Conservation (phyloP, 2,797 vertebrate species). For the Dendrocincla fuliginosa region DNA sequence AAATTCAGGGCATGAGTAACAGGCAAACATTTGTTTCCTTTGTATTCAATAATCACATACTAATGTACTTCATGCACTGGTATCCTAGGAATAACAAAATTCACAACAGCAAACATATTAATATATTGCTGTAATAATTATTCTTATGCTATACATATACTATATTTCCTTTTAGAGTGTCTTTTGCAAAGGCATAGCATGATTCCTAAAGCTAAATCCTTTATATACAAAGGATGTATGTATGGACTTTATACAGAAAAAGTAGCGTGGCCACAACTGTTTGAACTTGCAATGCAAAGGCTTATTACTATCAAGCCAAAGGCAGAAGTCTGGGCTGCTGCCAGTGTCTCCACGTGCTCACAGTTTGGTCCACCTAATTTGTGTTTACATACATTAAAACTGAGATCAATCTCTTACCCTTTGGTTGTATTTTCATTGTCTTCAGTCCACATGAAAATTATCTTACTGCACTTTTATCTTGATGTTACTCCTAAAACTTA, state of each 20-base stretch:
- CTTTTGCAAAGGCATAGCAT: not conserved
- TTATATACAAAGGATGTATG: not conserved
- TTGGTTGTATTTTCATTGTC: not conserved
- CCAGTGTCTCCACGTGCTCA: not conserved
- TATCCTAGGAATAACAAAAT: not conserved
- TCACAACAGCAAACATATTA: not conserved
- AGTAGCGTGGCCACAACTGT: not conserved
- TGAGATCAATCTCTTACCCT: not conserved
- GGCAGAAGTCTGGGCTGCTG: not conserved
- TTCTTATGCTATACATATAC: not conserved
- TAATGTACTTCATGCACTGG: not conserved
- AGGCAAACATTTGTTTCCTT: not conserved
- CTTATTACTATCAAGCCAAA: not conserved
- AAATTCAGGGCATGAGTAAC: not conserved
- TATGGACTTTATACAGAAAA: not conserved
- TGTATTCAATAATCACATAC: not conserved
- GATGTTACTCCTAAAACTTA: not conserved
- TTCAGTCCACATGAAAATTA: not conserved
- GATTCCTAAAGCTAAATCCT: not conserved
- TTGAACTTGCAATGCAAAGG: not conserved
- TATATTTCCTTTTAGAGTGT: not conserved
- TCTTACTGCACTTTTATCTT: not conserved
- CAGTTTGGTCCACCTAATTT: not conserved
- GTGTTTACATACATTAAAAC: not conserved
- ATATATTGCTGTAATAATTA: not conserved